These are phyloP conservation scores for Tenthredo mesomela DNA, from an alignment of 2,888 invertebrate species.

Conservation along the genomic window DNA sequence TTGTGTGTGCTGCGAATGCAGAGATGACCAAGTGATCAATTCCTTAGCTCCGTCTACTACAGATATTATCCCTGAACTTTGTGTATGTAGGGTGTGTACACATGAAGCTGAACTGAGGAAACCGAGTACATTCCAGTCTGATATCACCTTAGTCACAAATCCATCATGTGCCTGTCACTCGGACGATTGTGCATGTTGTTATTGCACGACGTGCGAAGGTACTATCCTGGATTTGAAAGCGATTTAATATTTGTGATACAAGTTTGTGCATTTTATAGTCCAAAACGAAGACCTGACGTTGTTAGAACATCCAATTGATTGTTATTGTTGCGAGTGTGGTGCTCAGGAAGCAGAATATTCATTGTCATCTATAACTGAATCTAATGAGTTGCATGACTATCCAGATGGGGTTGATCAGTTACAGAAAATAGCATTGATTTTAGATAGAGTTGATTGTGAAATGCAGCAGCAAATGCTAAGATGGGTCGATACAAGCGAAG, in stretches of 20 bases:
- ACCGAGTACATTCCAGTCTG: constrained; percentile 49
- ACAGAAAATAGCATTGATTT: constrained; percentile 57
- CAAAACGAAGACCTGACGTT: background rate
- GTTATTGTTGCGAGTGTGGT: constrained; percentile 48
- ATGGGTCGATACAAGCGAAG: constrained; percentile 6
- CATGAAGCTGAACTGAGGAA: constrained; percentile 14
- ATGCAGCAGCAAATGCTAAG: constrained; percentile 53
- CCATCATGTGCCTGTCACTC: background rate
- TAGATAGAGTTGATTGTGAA: constrained; percentile 53
- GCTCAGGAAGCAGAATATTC: constrained; percentile 9
- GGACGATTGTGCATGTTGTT: constrained; percentile 46
- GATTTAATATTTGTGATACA: background rate
- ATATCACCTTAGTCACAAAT: constrained; percentile 19
- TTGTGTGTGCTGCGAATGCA: constrained; percentile 51
- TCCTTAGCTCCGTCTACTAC: constrained; percentile 40
- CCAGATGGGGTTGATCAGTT: constrained; percentile 11
- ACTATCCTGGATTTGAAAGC: background rate
- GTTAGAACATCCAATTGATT: constrained; percentile 23
- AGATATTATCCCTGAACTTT: constrained; percentile 27
- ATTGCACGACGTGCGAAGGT: constrained; percentile 47
- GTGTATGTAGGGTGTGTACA: constrained; percentile 40
- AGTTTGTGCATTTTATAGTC: background rate
- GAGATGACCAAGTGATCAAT: constrained; percentile 45
- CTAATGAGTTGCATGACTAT: constrained; percentile 27
- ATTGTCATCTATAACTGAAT: constrained; percentile 41